Evolutionary conservation across 1,140 invertebrate species (phyloP).

Genomic region (Drosophila nebulosa): DNA sequence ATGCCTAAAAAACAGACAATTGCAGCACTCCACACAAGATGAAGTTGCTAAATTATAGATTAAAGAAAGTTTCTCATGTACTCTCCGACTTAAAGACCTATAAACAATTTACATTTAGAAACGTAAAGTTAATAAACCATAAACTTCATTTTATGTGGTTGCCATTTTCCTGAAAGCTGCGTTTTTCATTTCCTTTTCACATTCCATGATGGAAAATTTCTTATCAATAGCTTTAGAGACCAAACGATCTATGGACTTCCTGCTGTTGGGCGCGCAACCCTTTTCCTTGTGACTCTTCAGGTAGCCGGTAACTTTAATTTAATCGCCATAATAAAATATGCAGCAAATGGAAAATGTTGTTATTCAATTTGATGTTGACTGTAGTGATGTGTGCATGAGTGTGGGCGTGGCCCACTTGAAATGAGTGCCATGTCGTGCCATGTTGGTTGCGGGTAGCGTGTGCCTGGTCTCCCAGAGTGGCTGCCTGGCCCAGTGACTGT

Average conservation of each 20-base stretch:
- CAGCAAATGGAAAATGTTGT: conserved; percentile 40
- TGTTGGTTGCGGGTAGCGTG: conserved; percentile 43
- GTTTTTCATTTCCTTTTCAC: background rate
- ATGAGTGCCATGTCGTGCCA: conserved; percentile 50
- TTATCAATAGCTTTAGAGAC: background rate
- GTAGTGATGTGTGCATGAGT: conserved; percentile 22
- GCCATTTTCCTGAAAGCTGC: background rate
- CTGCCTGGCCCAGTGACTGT: background rate
- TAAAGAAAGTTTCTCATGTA: too few relatives aligned
- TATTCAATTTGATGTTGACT: conserved; percentile 45
- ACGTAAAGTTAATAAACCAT: too few relatives aligned
- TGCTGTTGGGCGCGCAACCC: conserved; percentile 1
- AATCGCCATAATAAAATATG: conserved; percentile 40
- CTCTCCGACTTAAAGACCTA: too few relatives aligned
- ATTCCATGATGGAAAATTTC: background rate
- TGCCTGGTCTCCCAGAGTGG: background rate
- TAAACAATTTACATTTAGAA: too few relatives aligned
- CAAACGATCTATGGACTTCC: background rate
- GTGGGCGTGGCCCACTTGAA: conserved; percentile 30
- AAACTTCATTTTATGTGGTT: too few relatives aligned
- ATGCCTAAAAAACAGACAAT: too few relatives aligned
- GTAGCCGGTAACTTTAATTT: conserved; percentile 41
- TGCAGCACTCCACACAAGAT: too few relatives aligned
- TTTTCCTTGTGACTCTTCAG: background rate
- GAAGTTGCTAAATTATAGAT: too few relatives aligned